phyloP scores from a whole-genome alignment of 2,888 invertebrate genomes.

The Alviniconcha strummeri region DNA sequence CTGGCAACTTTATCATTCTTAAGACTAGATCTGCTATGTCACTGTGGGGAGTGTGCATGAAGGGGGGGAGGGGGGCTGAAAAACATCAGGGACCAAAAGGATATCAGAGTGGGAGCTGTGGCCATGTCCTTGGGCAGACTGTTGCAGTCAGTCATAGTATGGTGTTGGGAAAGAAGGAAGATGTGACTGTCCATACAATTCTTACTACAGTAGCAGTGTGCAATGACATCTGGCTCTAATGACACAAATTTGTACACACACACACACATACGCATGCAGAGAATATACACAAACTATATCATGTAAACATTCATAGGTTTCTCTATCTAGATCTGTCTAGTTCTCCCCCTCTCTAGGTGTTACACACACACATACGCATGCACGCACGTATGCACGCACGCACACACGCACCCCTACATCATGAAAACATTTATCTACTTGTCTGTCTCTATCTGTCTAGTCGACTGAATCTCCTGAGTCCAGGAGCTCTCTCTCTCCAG shows the following conservation, averaged over 20 bases:
- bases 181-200: too few species aligned
- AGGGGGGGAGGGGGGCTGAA: too few species aligned
- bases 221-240: background rate
- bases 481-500: background rate
- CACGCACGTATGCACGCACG: background rate
- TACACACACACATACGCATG: background rate
- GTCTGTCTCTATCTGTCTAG: background rate
- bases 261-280: background rate
- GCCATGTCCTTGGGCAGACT: too few species aligned
- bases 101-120: too few species aligned
- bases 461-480: background rate
- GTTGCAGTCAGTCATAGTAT: too few species aligned
- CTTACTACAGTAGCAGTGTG: too few species aligned
- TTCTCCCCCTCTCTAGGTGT: background rate
- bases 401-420: background rate
- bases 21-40: too few species aligned
- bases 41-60: too few species aligned
- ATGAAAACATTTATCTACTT: background rate
- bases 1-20: too few species aligned
- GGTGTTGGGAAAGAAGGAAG: too few species aligned
- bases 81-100: too few species aligned
- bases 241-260: background rate
- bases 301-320: background rate
- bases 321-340: background rate
- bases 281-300: background rate